These are phyloP conservation scores for Margaritifera margaritifera DNA, from an alignment of 2,888 invertebrate species.

Conservation along the genomic window DNA sequence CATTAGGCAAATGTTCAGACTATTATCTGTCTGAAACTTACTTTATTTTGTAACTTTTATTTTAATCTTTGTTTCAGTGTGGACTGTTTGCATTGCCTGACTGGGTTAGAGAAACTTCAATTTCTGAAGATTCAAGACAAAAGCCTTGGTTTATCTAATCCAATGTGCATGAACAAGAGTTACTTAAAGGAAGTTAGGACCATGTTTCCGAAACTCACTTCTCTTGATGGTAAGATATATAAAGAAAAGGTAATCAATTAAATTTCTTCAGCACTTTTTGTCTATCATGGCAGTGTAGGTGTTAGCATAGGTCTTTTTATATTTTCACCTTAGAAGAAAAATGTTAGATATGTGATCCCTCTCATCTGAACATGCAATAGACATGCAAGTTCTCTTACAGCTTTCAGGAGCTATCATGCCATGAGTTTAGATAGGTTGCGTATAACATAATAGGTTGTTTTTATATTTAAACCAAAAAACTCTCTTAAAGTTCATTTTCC, in stretches of 20 bases:
- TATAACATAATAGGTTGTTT: too few species aligned
- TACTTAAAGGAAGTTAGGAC: conserved; percentile 50
- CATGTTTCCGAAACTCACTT: conserved; percentile 56
- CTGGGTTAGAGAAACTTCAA: conserved; percentile 57
- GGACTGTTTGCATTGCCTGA: conserved; percentile 53
- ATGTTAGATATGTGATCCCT: too few species aligned
- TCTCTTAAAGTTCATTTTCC: too few species aligned
- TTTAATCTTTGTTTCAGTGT: conserved; percentile 39
- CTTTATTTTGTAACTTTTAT: not conserved
- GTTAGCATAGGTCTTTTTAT: not conserved
- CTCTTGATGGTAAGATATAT: conserved; percentile 60
- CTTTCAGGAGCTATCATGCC: too few species aligned
- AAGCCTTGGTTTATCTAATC: conserved; percentile 57
- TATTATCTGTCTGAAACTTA: too few species aligned
- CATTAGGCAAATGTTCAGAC: too few species aligned
- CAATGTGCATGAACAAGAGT: conserved; percentile 56
- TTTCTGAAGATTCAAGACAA: conserved; percentile 55
- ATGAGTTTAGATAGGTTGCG: too few species aligned
- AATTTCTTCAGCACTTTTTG: not conserved
- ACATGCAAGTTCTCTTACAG: too few species aligned
- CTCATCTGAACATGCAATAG: too few species aligned
- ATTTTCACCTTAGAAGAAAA: too few species aligned
- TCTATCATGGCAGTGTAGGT: not conserved
- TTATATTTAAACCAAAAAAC: too few species aligned
- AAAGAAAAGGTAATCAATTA: not conserved